These are phyloP conservation scores for Sialia sialis DNA, from an alignment of 2,113 vertebrate genomes.

Conservation along the genomic window DNA sequence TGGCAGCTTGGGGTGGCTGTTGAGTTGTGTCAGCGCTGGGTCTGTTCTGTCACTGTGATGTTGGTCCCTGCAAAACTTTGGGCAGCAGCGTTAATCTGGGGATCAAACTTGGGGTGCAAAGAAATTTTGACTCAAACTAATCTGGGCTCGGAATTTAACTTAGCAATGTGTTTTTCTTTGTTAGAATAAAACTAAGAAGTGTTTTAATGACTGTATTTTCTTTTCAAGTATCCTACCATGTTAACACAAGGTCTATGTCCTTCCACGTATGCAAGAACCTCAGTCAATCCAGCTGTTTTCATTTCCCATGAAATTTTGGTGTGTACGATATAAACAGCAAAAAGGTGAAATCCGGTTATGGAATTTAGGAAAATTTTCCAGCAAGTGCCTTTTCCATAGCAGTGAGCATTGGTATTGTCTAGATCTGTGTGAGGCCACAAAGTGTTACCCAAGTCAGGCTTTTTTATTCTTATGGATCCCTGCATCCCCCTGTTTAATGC, in stretches of 20 bases:
- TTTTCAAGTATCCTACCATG: rapidly evolving
- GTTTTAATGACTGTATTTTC: background rate
- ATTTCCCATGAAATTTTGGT: background rate
- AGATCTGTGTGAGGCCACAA: background rate
- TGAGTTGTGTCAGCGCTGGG: rapidly evolving
- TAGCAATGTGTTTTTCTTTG: background rate
- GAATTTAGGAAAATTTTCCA: background rate
- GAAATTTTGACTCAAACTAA: background rate
- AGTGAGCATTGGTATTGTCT: rapidly evolving
- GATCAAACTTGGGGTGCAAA: background rate
- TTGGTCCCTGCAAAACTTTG: background rate
- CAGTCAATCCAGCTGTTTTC: background rate
- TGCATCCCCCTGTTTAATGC: background rate
- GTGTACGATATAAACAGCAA: background rate
- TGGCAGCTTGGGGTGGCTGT: background rate
- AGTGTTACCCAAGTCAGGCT: background rate
- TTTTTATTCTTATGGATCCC: background rate
- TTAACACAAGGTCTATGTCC: rapidly evolving
- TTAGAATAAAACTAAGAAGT: background rate
- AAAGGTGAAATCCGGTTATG: background rate
- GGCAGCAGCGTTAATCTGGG: background rate
- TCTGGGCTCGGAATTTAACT: background rate
- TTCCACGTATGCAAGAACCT: background rate
- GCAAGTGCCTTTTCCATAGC: rapidly evolving
- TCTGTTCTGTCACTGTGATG: background rate